These are phyloP conservation scores for Drymodes brunneopygia DNA, from an alignment of 2,113 vertebrate species.

Conservation along the genomic window DNA sequence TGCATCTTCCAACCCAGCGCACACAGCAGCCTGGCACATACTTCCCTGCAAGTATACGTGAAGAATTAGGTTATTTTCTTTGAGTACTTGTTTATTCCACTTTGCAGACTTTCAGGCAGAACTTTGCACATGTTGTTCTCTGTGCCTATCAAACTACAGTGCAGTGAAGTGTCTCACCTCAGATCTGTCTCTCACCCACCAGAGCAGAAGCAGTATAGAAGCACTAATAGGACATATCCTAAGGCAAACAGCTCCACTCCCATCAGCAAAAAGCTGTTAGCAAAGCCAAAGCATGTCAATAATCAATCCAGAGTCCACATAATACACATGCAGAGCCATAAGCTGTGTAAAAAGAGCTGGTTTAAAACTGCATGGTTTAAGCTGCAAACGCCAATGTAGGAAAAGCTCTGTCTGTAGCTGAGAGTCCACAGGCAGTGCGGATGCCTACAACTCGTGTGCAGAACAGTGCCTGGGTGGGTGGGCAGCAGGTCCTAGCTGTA, in stretches of 20 bases:
- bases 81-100: neutral
- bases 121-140: neutral
- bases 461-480: neutral
- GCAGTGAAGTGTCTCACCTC: neutral
- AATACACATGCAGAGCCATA: neutral
- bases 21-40: rapidly evolving
- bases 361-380: neutral
- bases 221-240: neutral
- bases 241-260: neutral
- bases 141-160: neutral
- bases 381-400: neutral
- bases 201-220: neutral
- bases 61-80: neutral
- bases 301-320: neutral
- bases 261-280: neutral
- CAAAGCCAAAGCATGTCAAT: neutral
- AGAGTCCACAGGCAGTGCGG: rapidly evolving
- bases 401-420: neutral
- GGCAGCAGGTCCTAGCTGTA: rapidly evolving
- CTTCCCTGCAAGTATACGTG: neutral
- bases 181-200: neutral
- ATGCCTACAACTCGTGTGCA: rapidly evolving
- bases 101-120: neutral
- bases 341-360: neutral
- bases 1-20: neutral